Evolutionary conservation across 2,113 vertebrate species (phyloP), one percentile per base, ranked within the genome.

Genomic region (Galeopterus variegatus): DNA sequence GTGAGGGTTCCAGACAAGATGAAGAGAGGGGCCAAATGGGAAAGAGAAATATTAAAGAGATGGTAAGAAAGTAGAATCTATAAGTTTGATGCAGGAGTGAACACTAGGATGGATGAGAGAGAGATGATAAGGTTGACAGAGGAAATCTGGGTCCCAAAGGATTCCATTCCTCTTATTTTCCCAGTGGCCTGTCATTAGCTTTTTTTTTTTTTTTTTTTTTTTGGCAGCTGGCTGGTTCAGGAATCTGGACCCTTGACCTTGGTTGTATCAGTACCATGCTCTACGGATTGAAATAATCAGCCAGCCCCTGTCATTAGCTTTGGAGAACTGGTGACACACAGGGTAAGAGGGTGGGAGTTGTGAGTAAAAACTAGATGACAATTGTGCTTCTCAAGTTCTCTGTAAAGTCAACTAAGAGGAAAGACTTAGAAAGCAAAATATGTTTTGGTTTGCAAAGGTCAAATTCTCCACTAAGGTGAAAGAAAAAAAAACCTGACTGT

Each of bases 341-440:
- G 11, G 31, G 62, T 23, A 33, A 8, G 14, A 72, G 36, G 31
- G 72, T 52, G 70, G 52, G 70, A 92, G 58, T 5, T 76, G 52
- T 76, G 88, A 92, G 88, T 81, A 36, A 92, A 70, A 95, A 21
- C 83, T 70, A 23, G 45, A 81, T 50, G 54, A 81, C 60, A 52
- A 26, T 28, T 13, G 33, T 36, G 64, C 88, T 88, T 75, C 64
- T 96, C 83, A 77, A 77, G 45, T 84, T 92, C 50, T 69, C 67
- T 85, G 23, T 76, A 50, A 94, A 23, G 26, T 81, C 67, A 52
- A 14, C 36, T 41, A 86, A 85, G 52, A 75, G 56, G 80, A 94
- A 85, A 86, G 54, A 69, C 54, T 60, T 96, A 77, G 41, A 92
- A 72, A 84, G 60, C 45, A 85, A 94, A 86, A 82, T 54, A 50